These are phyloP conservation scores for Merluccius polli DNA, from an alignment of 2,797 vertebrate species.

Conservation along the genomic window DNA sequence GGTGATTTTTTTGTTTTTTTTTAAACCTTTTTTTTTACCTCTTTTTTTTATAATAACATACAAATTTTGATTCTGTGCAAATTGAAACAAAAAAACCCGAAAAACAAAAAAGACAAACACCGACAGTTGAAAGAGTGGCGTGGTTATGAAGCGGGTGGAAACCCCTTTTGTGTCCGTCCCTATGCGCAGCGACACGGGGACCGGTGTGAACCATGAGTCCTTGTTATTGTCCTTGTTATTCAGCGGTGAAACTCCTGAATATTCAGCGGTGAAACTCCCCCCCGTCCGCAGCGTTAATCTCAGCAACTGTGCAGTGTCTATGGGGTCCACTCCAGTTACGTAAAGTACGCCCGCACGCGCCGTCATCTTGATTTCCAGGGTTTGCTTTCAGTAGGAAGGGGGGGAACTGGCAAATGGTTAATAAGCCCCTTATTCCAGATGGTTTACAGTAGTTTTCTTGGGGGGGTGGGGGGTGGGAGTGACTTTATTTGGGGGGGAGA, in stretches of 20 bases:
- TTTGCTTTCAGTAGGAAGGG: neutral
- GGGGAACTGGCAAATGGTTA: constrained; percentile 1
- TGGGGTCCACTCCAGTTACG: constrained; percentile 30
- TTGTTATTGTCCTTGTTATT: neutral
- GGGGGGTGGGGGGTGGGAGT: constrained; percentile 17
- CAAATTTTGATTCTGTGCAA: constrained; percentile 62
- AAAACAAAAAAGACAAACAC: constrained; percentile 29
- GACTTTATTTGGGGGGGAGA: constrained; percentile 7
- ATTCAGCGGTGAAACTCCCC: neutral
- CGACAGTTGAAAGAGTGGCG: constrained; percentile 34
- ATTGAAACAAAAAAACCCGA: constrained; percentile 52
- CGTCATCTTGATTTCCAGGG: neutral
- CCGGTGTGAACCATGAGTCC: neutral
- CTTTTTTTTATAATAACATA: constrained; percentile 21
- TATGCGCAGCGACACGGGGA: neutral
- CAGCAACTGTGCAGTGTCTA: constrained; percentile 13
- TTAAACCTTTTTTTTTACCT: neutral
- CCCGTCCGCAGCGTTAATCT: neutral
- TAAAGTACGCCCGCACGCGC: neutral
- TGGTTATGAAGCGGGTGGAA: constrained; percentile 19
- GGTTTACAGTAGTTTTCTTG: constrained; percentile 24
- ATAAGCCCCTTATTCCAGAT: constrained; percentile 8
- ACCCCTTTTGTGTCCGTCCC: neutral
- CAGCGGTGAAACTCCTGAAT: neutral
- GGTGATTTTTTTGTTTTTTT: constrained; percentile 31